Evolutionary conservation across 2,113 vertebrate genomes (phyloP), one percentile per base, ranked within the genome.

Genomic region (Cyprinodon tularosa): DNA sequence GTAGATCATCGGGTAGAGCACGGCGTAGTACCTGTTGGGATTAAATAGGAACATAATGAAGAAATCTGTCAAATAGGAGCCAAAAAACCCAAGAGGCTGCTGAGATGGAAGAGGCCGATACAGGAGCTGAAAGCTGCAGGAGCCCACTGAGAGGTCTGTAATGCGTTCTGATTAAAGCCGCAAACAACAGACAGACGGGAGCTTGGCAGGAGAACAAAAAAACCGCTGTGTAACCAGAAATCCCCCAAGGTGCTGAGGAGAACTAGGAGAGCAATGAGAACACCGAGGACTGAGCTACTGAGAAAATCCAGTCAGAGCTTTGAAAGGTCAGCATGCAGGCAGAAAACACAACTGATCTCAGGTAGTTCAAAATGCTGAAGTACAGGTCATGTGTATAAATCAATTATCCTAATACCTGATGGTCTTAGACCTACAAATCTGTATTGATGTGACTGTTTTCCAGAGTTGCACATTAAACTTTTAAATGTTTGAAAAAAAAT

Each of bases 1-100:
- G 89, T 99, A 99, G 81, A 98, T 94, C 98, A 99, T 99, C 0
- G 98, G 98, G 88, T 99, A 99, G 29, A 99, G 93, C 13, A 99
- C 98, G 1, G 98, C 98, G 0, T 99, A 99, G 92, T 99, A 99
- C 90, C 98, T 99, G 86, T 6, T 1, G 61, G 57, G 50, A 45
- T 4, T 64, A 68, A 71, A 78, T 37, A 3, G 22, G 13, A 68
- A 50, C 77, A 62, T 6, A 10, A 61, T 71, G 40, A 84, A 68
- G 53, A 62, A 42, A 62, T 62, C 57, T 48, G 37, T 36, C 29
- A 22, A 67, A 37, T 3, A 12, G 67, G 42, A 68, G 70, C 50
- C 63, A n/a, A 59, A 65, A 44, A 22, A 48, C 10, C 59, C 72
- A 47, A 71, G 60, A 76, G 50, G 17, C 60, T 20, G 69, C 53